A percentile compares a stretch with the other conserved stretches of the same genome.
These are phyloP conservation scores for Hesperia comma DNA, from an alignment of 2,888 invertebrate species.

Conservation along the genomic window DNA sequence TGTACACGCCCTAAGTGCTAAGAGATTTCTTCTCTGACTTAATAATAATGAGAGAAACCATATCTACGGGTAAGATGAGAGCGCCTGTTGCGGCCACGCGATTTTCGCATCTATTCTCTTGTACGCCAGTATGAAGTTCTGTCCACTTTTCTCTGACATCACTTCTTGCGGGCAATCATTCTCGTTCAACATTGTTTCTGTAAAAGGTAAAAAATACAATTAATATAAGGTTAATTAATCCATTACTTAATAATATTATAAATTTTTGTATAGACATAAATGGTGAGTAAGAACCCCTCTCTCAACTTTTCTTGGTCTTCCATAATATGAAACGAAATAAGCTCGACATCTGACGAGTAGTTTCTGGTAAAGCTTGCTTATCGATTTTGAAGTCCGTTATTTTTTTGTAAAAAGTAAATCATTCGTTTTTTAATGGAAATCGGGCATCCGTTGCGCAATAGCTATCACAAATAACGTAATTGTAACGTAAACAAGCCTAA, in stretches of 20 bases:
- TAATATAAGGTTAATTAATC: too few species aligned
- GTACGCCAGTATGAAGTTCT: conserved; percentile 96
- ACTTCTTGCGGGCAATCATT: conserved; percentile 96
- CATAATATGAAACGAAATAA: too few species aligned
- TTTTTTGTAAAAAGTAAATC: too few species aligned
- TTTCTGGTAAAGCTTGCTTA: too few species aligned
- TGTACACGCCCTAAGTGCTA: conserved; percentile 39
- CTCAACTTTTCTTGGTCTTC: too few species aligned
- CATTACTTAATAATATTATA: too few species aligned
- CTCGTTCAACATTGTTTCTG: conserved; percentile 95
- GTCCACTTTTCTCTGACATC: conserved; percentile 87
- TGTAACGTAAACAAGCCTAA: conserved; percentile 5
- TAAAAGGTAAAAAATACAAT: conserved; percentile 50
- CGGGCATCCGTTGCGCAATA: neutral
- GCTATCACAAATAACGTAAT: neutral
- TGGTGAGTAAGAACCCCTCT: too few species aligned
- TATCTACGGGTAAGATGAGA: conserved; percentile 72
- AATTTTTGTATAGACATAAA: too few species aligned
- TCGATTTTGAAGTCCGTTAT: too few species aligned
- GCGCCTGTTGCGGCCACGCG: conserved; percentile 93
- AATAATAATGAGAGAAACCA: conserved; percentile 43
- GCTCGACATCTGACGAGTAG: too few species aligned
- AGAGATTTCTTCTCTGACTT: conserved; percentile 42
- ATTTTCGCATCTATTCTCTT: conserved; percentile 98
- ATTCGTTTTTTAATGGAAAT: too few species aligned